Evolutionary conservation across 1,140 invertebrate genomes (phyloP).

Genomic region (Drosophila nikananu): DNA sequence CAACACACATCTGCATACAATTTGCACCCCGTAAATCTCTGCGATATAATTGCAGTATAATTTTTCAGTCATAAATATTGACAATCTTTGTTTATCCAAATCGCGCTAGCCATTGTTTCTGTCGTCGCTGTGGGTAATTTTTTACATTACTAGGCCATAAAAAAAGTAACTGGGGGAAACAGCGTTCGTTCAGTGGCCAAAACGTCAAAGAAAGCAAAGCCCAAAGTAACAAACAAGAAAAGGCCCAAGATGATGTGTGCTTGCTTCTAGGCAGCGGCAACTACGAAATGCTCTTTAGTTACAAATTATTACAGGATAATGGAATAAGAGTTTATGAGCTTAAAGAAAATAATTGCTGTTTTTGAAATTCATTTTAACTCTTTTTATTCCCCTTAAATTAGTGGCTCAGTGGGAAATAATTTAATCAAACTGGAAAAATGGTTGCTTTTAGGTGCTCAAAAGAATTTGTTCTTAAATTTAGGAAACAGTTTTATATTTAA

Average conservation of each 20-base stretch:
- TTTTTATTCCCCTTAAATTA: not conserved
- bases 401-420: not conserved
- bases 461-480: too few species aligned
- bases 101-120: constrained; percentile 39
- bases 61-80: constrained; percentile 72
- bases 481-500: not conserved
- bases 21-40: constrained; percentile 24
- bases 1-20: not conserved
- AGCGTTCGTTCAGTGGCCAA: constrained; percentile 34
- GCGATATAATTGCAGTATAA: constrained; percentile 57
- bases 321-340: not conserved
- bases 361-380: not conserved
- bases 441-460: too few species aligned
- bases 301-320: not conserved
- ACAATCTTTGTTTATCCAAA: constrained; percentile 70
- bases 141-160: constrained; percentile 77
- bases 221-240: constrained; percentile 48
- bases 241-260: constrained; percentile 12
- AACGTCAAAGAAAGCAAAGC: constrained; percentile 72
- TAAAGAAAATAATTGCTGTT: not conserved
- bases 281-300: constrained; percentile 29
- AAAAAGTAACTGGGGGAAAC: constrained; percentile 69
- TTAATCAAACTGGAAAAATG: not conserved
- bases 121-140: constrained; percentile 75
- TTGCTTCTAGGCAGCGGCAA: not conserved